Evolutionary conservation across 2,113 vertebrate genomes (phyloP).

Genomic region (Hippocampus barbouri): DNA sequence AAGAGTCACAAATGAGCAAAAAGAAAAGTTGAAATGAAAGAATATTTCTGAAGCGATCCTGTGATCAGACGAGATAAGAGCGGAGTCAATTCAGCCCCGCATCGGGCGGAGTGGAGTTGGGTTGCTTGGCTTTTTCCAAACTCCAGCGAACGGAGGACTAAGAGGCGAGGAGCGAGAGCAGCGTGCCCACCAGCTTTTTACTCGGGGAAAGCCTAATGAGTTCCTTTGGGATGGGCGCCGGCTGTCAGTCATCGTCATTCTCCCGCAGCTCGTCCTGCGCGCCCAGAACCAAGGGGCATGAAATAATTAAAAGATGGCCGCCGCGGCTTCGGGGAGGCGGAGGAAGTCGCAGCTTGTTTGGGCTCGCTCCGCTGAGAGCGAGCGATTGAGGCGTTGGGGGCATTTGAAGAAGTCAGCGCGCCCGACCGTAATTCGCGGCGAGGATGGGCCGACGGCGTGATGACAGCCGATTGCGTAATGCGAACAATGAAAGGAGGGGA

Average conservation of each 20-base stretch:
- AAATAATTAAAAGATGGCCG: slow-evolving; percentile 76
- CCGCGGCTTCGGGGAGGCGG: slow-evolving; percentile 32
- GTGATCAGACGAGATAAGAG: slow-evolving; percentile 74
- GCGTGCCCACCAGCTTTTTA: slow-evolving; percentile 78
- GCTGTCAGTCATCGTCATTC: slow-evolving; percentile 74
- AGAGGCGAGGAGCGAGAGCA: slow-evolving; percentile 62
- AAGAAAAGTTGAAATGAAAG: slow-evolving; percentile 70
- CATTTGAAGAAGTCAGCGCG: slow-evolving; percentile 30
- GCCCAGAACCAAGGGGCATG: slow-evolving; percentile 73
- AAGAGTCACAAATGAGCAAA: slow-evolving; percentile 54
- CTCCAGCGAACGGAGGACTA: slow-evolving; percentile 70
- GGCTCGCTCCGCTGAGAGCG: background rate
- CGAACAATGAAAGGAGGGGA: slow-evolving; percentile 43
- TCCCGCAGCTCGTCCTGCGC: slow-evolving; percentile 63
- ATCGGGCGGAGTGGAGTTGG: slow-evolving; percentile 60
- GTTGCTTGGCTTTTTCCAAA: slow-evolving; percentile 65
- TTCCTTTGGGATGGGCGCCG: slow-evolving; percentile 74
- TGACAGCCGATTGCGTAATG: slow-evolving; percentile 61
- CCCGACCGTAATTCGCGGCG: slow-evolving; percentile 32
- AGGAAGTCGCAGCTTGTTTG: slow-evolving; percentile 46
- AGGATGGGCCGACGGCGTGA: slow-evolving; percentile 65
- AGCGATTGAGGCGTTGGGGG: slow-evolving; percentile 9
- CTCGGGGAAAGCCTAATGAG: slow-evolving; percentile 78
- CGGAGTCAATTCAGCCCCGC: slow-evolving; percentile 57
- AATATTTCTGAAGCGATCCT: slow-evolving; percentile 56